phyloP scores from a whole-genome alignment of 1,140 invertebrate species.

The Heliconius hermathena region DNA sequence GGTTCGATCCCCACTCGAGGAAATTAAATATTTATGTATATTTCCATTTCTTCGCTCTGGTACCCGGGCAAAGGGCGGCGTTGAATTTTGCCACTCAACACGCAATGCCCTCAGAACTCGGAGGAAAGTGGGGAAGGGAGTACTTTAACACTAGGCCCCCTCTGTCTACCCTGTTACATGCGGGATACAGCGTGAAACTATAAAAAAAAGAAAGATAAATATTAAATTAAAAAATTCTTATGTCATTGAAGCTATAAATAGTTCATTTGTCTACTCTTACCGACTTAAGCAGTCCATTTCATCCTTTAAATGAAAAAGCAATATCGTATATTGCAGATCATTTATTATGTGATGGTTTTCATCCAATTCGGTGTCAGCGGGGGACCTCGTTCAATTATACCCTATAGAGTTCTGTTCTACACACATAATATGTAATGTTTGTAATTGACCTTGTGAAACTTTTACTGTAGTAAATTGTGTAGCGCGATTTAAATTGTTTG shows the following conservation, averaged over 20 bases:
- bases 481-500: no score
- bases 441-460: not conserved
- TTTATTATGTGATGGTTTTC: constrained; percentile 25
- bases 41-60: no score
- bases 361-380: constrained; percentile 37
- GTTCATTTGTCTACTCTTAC: not conserved
- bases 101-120: no score
- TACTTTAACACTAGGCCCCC: no score
- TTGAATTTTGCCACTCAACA: no score
- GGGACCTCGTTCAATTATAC: constrained; percentile 37
- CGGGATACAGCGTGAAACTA: no score
- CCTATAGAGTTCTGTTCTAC: constrained; percentile 18
- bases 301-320: constrained; percentile 18
- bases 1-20: no score
- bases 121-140: no score
- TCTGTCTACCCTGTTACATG: no score
- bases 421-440: not conserved
- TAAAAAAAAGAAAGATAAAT: not conserved
- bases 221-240: not conserved
- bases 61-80: no score
- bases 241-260: not conserved
- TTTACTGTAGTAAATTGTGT: not conserved
- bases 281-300: not conserved
- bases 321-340: constrained; percentile 22
- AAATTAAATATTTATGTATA: no score